Base-by-base conservation (phyloP, 2,888 invertebrate species). In the Cheilosia soror region DNA sequence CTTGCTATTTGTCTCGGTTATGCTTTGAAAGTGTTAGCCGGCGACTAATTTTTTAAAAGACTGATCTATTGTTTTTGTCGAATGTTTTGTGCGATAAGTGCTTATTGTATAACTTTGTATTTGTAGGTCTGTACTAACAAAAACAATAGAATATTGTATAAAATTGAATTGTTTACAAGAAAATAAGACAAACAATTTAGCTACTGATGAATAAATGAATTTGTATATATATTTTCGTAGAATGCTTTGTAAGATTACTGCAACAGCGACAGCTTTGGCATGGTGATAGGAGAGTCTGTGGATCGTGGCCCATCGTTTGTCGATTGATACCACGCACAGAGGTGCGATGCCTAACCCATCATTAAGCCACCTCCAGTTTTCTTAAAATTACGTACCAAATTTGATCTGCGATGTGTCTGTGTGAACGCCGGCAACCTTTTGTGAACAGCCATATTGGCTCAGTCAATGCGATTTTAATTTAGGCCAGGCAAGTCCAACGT, bases 11-110 rank as follows among this genome's bases (percentile, higher is more conserved):
- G 76, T 57, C 58, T 65, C 57, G 57, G 63, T 65, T 55, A 49
- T 73, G 42, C 73, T 78, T 79, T 33, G 53, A 69, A 73, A 63
- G 79, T 57, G 62, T 69, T 68, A 62, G 62, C 66, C 68, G 83
- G 65, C 47, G 73, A 83, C 75, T 75, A 80, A 75, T 75, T 73
- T 73, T 69, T 44, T 69, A 68, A 49, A 84, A 84, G 84, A 84
- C 84, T 84, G 84, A 84, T 84, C 68, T 69, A 69, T 71, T 84
- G 42, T 75, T 84, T 83, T 84, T 75, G 66, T 79, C 62, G 29
- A 47, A 44, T 51, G 29, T 68, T 73, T 53, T 57, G 47, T 69
- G 66, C 55, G 57, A 49, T 37, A 73, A 72, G 55, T 63, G 62
- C 66, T 51, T 62, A 55, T 27, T 13, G 11, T 33, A 33, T 29